phyloP scores from a whole-genome alignment of 2,113 vertebrate species.

The Cranoglanis bouderius region DNA sequence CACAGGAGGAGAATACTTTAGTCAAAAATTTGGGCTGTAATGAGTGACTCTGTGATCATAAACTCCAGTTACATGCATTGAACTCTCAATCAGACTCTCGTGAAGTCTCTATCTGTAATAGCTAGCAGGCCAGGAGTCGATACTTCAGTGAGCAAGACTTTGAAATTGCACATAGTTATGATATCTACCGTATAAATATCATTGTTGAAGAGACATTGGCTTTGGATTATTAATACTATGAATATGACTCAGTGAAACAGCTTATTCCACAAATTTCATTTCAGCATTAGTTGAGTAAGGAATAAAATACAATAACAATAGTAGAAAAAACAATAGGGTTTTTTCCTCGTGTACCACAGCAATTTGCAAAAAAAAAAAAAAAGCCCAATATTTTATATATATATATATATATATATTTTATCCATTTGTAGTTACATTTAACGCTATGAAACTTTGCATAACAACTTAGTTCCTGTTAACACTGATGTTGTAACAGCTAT shows the following conservation, averaged over 20 bases:
- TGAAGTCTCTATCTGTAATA: conserved; percentile 27
- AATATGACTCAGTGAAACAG: background rate
- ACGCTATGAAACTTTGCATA: background rate
- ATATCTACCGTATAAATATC: background rate
- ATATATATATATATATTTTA: too few species aligned
- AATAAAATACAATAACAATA: background rate
- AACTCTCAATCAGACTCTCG: conserved; percentile 20
- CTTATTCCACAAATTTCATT: background rate
- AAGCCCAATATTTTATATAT: too few species aligned
- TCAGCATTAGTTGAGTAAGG: background rate
- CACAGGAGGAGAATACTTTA: conserved; percentile 59
- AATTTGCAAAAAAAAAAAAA: too few species aligned
- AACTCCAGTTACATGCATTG: conserved; percentile 38
- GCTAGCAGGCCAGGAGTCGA: conserved; percentile 6
- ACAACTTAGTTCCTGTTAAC: background rate
- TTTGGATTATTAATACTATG: background rate
- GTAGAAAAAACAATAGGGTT: too few species aligned
- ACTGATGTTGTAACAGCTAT: background rate
- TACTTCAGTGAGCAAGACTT: background rate
- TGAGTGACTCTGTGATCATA: conserved; percentile 30
- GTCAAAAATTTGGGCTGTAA: conserved; percentile 65
- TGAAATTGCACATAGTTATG: background rate
- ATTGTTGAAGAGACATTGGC: background rate
- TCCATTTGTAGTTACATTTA: background rate
- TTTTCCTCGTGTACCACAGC: background rate